Percentiles rank a stretch among this genome's conserved stretches.
phyloP scores from a whole-genome alignment of 2,113 vertebrate species.

The Boulengeromyrus knoepffleri region DNA sequence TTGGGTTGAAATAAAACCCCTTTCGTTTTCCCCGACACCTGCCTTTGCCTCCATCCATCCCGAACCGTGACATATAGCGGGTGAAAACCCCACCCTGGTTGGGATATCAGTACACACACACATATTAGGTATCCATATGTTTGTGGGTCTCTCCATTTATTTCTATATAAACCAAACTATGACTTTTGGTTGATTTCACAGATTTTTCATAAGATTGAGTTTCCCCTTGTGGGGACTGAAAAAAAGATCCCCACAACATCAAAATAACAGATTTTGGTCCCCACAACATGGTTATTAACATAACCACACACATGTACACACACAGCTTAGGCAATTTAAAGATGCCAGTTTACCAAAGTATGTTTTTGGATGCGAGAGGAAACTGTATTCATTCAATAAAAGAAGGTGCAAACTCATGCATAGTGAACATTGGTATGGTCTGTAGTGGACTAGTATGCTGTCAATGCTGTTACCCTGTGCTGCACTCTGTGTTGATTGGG shows the following conservation, averaged over 20 bases:
- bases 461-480: not conserved
- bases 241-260: too few species aligned
- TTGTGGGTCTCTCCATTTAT: not conserved
- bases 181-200: too few species aligned
- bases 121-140: not conserved
- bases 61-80: too few species aligned
- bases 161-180: not conserved
- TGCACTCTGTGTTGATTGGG: not conserved
- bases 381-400: not conserved
- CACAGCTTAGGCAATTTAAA: not conserved
- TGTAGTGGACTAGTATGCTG: not conserved
- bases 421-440: not conserved
- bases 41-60: too few species aligned
- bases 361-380: not conserved
- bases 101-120: not conserved
- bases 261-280: too few species aligned
- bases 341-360: not conserved
- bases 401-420: not conserved
- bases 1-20: too few species aligned
- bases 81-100: not conserved
- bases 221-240: not conserved
- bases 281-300: too few species aligned
- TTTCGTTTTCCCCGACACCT: too few species aligned
- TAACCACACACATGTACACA: not conserved
- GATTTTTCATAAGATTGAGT: too few species aligned